These are phyloP conservation scores for Neotragus pygmaeus DNA, from an alignment of 2,113 vertebrate species.

Conservation along the genomic window DNA sequence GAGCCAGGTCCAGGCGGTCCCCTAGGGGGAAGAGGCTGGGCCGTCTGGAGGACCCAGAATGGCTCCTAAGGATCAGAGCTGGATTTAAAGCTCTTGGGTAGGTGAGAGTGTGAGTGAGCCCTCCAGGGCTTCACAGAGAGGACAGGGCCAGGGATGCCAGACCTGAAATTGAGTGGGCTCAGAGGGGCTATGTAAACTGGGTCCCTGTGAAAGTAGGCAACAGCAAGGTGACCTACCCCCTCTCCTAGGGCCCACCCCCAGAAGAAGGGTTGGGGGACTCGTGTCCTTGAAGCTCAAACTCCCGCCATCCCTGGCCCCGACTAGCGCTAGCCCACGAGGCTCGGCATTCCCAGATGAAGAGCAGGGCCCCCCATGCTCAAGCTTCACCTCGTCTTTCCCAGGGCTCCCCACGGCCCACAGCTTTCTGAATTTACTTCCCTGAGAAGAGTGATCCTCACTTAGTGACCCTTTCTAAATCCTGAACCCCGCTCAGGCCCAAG, in stretches of 20 bases:
- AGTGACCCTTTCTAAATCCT: background rate
- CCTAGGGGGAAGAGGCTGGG: background rate
- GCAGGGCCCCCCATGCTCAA: background rate
- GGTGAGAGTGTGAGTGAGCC: no score
- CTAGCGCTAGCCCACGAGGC: rapidly evolving
- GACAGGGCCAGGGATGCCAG: background rate
- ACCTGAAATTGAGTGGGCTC: background rate
- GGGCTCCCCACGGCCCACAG: background rate
- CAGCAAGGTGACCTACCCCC: no score
- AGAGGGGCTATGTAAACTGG: background rate
- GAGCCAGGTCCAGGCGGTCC: background rate
- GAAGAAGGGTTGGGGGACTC: background rate
- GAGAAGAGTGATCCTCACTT: background rate
- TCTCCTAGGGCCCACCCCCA: background rate
- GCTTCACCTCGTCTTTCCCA: background rate
- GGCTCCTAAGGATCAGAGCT: background rate
- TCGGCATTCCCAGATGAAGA: background rate
- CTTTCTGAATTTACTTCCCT: background rate
- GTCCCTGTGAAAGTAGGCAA: background rate
- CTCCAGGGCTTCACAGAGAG: background rate
- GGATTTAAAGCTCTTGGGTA: background rate
- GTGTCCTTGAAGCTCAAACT: background rate
- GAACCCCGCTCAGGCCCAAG: background rate
- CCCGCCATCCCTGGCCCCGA: no score
- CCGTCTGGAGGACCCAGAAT: background rate